Conservation (phyloP, 2,797 vertebrate genomes). For the Columba guinea region DNA sequence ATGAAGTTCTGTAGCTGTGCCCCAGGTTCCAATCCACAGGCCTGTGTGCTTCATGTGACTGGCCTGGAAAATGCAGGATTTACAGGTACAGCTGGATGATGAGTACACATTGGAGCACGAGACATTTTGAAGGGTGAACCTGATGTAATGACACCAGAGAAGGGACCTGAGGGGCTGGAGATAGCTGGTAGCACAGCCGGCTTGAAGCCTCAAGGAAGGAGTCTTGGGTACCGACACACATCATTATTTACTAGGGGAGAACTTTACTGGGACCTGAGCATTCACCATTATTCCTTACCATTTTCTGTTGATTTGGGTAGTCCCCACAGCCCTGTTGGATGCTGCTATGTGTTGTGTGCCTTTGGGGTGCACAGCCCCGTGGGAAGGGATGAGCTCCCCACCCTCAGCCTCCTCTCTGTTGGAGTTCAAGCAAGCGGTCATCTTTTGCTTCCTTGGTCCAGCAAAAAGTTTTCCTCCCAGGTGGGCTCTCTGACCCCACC, state of each 20-base stretch:
- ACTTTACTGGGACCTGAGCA: not conserved
- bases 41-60: not conserved
- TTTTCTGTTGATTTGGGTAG: not conserved
- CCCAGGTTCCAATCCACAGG: not conserved
- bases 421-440: not conserved
- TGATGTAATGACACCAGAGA: not conserved
- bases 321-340: not conserved
- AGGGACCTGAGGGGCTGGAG: not conserved
- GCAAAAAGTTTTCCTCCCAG: not conserved
- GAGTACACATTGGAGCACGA: not conserved
- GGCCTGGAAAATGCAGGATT: not conserved
- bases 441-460: not conserved
- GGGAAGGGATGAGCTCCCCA: not conserved
- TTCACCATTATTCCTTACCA: not conserved
- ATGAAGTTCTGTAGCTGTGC: not conserved
- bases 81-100: not conserved
- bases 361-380: fast-evolving
- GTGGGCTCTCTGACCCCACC: not conserved
- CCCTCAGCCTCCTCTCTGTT: not conserved
- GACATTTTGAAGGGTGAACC: not conserved
- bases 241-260: not conserved
- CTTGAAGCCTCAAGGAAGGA: not conserved
- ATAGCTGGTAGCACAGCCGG: not conserved
- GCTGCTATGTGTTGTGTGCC: not conserved
- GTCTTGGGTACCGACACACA: not conserved